These are phyloP conservation scores for Cavia aperea DNA, from an alignment of 2,113 vertebrate genomes.

Conservation along the genomic window DNA sequence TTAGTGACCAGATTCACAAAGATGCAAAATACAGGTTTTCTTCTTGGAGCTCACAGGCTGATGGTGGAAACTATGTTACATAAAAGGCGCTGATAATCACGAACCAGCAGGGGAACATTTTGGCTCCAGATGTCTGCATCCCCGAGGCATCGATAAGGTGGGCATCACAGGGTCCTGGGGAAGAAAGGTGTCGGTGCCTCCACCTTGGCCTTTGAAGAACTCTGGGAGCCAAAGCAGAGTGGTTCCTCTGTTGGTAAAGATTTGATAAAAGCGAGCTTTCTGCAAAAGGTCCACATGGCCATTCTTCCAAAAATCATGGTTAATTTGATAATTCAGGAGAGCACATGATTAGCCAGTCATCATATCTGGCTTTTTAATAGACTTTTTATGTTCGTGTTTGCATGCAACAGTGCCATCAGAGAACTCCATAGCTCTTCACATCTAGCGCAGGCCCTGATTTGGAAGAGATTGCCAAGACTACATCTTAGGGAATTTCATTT, in stretches of 20 bases:
- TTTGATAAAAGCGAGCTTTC: not conserved
- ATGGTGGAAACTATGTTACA: not conserved
- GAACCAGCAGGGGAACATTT: not conserved
- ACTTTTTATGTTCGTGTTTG: not conserved
- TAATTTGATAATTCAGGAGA: not conserved
- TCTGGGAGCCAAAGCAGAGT: not conserved
- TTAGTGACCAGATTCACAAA: not conserved
- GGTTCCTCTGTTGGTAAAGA: not conserved
- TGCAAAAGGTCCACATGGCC: not conserved
- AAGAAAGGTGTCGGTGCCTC: too few species aligned
- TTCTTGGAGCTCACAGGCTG: not conserved
- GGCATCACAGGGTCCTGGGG: not conserved
- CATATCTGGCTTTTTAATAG: not conserved
- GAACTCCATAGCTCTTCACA: not conserved
- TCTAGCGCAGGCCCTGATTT: not conserved
- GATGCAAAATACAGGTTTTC: not conserved
- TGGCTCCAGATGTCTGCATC: not conserved
- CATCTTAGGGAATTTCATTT: not conserved
- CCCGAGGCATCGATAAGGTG: not conserved
- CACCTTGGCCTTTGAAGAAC: not conserved
- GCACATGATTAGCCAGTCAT: not conserved
- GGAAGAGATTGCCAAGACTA: not conserved
- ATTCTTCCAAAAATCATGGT: not conserved
- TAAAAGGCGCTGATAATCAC: not conserved
- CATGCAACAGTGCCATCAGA: not conserved